A percentile compares a stretch with the other conserved stretches of the same genome.
Evolutionary conservation across 2,113 vertebrate species (phyloP).

Genomic region (Scalopus aquaticus): DNA sequence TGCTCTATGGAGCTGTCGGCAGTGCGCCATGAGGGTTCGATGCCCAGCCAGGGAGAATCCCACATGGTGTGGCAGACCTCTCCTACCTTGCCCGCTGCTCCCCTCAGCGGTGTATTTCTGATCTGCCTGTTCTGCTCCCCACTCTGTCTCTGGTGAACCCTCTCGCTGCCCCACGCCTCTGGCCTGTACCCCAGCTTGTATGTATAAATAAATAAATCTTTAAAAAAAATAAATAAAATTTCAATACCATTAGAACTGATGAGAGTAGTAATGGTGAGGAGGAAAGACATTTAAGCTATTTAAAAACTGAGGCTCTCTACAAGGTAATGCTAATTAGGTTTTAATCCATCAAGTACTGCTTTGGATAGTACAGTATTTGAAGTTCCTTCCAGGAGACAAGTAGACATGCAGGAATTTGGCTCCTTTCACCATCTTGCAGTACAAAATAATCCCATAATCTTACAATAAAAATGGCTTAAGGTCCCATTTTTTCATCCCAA

Average conservation of each 20-base stretch:
- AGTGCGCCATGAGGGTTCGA: too few relatives aligned
- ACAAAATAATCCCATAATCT: not conserved
- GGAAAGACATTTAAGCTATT: not conserved
- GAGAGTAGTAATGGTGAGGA: not conserved
- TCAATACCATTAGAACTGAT: not conserved
- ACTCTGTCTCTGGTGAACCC: too few relatives aligned
- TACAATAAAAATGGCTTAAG: not conserved
- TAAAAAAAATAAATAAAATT: not conserved
- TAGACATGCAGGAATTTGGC: not conserved
- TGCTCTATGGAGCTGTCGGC: too few relatives aligned
- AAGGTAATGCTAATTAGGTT: not conserved
- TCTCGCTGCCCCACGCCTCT: too few relatives aligned
- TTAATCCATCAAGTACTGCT: not conserved
- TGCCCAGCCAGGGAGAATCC: too few relatives aligned
- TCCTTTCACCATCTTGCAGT: not conserved
- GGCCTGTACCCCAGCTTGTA: too few relatives aligned
- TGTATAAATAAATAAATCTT: too few relatives aligned
- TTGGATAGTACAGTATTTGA: not conserved
- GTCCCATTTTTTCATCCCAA: not conserved
- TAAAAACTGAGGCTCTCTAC: conserved; percentile 1
- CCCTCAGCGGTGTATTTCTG: too few relatives aligned
- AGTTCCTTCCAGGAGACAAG: not conserved
- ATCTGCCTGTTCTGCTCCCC: too few relatives aligned
- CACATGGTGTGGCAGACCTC: too few relatives aligned
- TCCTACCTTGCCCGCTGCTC: too few relatives aligned